Evolutionary conservation across 1,140 invertebrate genomes (phyloP), one percentile per base, ranked within the genome.

Genomic region (Lepidotrigona ventralis): DNA sequence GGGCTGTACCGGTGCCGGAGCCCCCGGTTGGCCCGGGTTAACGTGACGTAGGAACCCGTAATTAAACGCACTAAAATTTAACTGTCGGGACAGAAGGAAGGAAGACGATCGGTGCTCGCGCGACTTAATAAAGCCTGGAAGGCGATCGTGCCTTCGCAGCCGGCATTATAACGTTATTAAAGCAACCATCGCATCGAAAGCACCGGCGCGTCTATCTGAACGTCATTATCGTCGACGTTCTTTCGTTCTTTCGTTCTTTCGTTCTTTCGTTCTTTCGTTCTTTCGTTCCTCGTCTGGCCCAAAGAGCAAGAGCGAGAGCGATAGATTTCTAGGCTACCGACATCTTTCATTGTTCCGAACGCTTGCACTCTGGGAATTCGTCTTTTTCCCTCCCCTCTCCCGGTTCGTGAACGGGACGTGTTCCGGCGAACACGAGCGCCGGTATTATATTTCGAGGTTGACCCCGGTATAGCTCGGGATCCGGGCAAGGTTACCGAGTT

Each of bases 61-160:
- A 92, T 92, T 92, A 92, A 92, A 91, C 83, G 90, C 86, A 92
- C 90, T 92, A 92, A 92, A 92, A 89, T 91, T 92, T 91, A 90
- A 92, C 85, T 84, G 87, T 85, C 83, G 79, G 68, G 79, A 79
- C 81, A 79, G 80, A 84, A 88, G 85, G 85, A 86, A 87, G 84
- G 54, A 56, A 56, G 54, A 87, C 85, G 87, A 87, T 85, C 85
- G 69, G 33, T 64, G 77, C 39, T 8, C 63, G 87, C 85, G 88
- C 87, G 85, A 90, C 87, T 92, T 91, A 91, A 92, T 90, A 89
- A 91, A 91, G 79, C 79, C 78, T 83, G 83, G 75, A 58, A 84
- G 70, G 70, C 83, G 85, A 85, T 86, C 77, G 73, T 83, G 39
- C 56, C 82, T 56, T 56, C 58, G 53, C 77, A 66, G 56, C 76